phyloP scores from a whole-genome alignment of 2,113 vertebrate genomes.

The Oncorhynchus clarkii region DNA sequence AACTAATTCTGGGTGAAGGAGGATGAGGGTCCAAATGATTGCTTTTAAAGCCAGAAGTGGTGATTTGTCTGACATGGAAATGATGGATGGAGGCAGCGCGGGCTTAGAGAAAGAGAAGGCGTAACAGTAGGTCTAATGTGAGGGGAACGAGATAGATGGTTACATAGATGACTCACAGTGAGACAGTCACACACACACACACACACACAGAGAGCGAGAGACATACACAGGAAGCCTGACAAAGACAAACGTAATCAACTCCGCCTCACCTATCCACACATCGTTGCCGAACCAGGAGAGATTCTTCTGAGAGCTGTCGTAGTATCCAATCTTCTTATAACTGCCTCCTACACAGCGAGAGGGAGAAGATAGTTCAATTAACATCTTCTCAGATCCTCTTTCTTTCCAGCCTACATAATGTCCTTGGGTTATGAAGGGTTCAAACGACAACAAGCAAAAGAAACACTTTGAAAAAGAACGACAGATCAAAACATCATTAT shows the following conservation, averaged over 20 bases:
- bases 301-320: constrained; percentile 91
- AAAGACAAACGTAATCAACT: constrained; percentile 2
- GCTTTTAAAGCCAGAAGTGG: too few species aligned
- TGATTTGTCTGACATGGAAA: too few species aligned
- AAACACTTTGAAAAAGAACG: neutral
- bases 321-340: constrained; percentile 93
- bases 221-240: constrained; percentile 6
- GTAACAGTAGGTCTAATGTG: constrained; percentile 17
- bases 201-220: neutral
- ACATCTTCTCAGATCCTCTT: neutral
- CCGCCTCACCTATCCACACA: constrained; percentile 85
- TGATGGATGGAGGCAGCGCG: neutral
- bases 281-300: constrained; percentile 89
- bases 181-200: neutral
- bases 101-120: constrained; percentile 24
- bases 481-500: neutral
- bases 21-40: too few species aligned
- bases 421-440: too few species aligned
- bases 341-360: constrained; percentile 73
- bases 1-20: too few species aligned
- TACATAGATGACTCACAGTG: constrained; percentile 21
- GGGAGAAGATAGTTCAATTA: neutral
- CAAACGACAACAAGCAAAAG: neutral
- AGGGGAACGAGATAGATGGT: neutral
- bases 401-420: neutral